Percentiles rank a stretch among this genome's conserved stretches.
Conservation (phyloP, 2,888 invertebrate species). For the Ichneumoninae sp. region DNA sequence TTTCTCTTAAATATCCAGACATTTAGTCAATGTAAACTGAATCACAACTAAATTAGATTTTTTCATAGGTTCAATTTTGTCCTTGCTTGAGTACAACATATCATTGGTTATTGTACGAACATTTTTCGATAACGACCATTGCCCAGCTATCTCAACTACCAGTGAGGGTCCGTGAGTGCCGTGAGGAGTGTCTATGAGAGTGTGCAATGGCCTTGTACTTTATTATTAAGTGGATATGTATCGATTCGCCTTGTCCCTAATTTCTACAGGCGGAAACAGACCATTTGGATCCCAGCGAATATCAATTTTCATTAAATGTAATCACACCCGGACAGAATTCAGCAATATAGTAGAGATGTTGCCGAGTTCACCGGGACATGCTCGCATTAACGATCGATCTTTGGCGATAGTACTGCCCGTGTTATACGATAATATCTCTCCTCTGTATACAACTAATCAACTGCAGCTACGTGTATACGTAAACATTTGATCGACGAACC, state of each 20-base stretch:
- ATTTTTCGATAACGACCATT: no score
- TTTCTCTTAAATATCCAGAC: background rate
- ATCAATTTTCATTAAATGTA: slow-evolving; percentile 37
- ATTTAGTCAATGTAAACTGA: background rate
- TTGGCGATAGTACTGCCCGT: background rate
- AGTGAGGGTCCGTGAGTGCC: no score
- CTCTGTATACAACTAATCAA: slow-evolving; percentile 9
- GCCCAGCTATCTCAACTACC: no score
- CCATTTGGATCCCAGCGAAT: background rate
- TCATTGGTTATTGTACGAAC: background rate
- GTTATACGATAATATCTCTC: background rate
- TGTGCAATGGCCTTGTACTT: no score
- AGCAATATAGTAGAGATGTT: slow-evolving; percentile 38
- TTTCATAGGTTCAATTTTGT: background rate
- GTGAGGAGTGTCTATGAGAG: no score
- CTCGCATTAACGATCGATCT: background rate
- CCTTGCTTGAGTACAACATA: background rate
- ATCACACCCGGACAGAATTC: slow-evolving; percentile 12
- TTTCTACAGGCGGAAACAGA: background rate
- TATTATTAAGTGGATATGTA: background rate
- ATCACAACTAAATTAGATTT: background rate
- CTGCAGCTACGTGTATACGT: slow-evolving; percentile 22
- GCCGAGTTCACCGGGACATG: background rate
- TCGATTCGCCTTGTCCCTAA: background rate
- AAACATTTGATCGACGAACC: slow-evolving; percentile 68